phyloP scores from a whole-genome alignment of 2,797 vertebrate genomes.

The Sebastolobus alascanus region DNA sequence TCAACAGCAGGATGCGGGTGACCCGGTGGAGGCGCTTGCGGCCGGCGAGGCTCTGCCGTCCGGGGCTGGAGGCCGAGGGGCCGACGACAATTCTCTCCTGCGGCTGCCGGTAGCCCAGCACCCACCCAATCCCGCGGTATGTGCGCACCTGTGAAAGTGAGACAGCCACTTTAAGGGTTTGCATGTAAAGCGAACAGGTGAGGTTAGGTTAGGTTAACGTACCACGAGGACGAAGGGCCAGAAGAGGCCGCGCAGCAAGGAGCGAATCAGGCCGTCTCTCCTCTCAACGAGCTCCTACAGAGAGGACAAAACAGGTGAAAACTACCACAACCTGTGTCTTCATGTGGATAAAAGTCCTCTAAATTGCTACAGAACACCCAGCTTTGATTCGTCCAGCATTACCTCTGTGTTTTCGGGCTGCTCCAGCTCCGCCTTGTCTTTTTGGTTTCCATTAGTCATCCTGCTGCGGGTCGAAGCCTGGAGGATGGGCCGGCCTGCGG shows the following conservation, averaged over 20 bases:
- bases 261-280: constrained; percentile 63
- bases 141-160: constrained; percentile 65
- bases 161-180: neutral
- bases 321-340: neutral
- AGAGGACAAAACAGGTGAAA: neutral
- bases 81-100: neutral
- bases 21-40: constrained; percentile 79
- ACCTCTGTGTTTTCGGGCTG: constrained; percentile 60
- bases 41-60: constrained; percentile 67
- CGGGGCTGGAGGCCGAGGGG: constrained; percentile 20
- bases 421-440: constrained; percentile 33
- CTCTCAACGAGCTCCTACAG: constrained; percentile 65
- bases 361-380: fast-evolving
- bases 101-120: constrained; percentile 68
- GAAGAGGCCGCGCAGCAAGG: constrained; percentile 73
- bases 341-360: fast-evolving
- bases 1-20: constrained; percentile 76
- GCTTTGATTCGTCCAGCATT: neutral
- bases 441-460: constrained; percentile 66
- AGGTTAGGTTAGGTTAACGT: neutral
- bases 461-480: constrained; percentile 40
- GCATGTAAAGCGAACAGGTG: fast-evolving
- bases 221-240: constrained; percentile 85
- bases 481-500: neutral
- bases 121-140: constrained; percentile 76